phyloP scores from a whole-genome alignment of 2,797 vertebrate species.

The Crenichthys baileyi region DNA sequence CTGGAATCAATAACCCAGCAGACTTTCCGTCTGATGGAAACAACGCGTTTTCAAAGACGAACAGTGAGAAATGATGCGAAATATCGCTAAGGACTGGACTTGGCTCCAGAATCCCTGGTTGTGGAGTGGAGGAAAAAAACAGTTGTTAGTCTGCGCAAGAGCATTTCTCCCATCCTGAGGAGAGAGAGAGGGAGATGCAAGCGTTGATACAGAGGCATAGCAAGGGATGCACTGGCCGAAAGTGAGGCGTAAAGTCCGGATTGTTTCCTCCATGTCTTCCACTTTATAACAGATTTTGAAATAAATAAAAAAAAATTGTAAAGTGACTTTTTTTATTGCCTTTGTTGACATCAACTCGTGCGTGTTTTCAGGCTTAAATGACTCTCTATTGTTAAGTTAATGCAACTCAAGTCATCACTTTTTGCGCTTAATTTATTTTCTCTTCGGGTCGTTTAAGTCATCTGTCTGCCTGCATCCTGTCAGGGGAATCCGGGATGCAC shows the following conservation, averaged over 20 bases:
- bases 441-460: slow-evolving; percentile 1
- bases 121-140: slow-evolving; percentile 15
- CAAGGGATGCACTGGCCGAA: slow-evolving; percentile 48
- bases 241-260: slow-evolving; percentile 56
- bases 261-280: slow-evolving; percentile 18
- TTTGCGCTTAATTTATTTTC: background rate
- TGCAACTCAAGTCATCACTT: slow-evolving; percentile 13
- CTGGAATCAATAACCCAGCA: slow-evolving; percentile 64
- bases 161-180: slow-evolving; percentile 39
- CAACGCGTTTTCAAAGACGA: slow-evolving; percentile 17
- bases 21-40: slow-evolving; percentile 46
- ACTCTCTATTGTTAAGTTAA: slow-evolving; percentile 31
- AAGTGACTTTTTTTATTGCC: slow-evolving; percentile 21
- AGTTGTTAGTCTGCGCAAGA: slow-evolving; percentile 47
- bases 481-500: slow-evolving; percentile 40
- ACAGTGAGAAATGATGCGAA: slow-evolving; percentile 35
- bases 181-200: slow-evolving; percentile 34
- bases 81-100: slow-evolving; percentile 26
- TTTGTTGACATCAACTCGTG: slow-evolving; percentile 7
- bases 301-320: slow-evolving; percentile 12
- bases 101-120: slow-evolving; percentile 14
- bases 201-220: slow-evolving; percentile 43
- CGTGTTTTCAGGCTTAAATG: slow-evolving; percentile 6
- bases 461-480: slow-evolving; percentile 23
- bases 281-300: slow-evolving; percentile 16